phyloP scores from a whole-genome alignment of 2,797 vertebrate species.

The Amblyraja radiata region DNA sequence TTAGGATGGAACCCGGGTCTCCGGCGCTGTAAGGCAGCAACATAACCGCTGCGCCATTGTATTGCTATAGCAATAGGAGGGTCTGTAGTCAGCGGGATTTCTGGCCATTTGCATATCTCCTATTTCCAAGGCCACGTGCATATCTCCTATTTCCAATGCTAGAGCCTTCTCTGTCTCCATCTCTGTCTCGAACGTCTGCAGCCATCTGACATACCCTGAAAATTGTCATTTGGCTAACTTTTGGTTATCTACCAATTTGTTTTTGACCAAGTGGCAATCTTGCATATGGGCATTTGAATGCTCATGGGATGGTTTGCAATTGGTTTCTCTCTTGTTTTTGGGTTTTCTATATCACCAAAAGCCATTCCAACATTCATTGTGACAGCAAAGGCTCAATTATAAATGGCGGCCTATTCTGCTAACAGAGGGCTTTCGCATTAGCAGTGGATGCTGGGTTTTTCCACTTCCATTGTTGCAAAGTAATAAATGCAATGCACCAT shows the following conservation, averaged over 20 bases:
- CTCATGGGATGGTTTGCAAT: neutral
- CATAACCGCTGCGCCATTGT: too few relatives aligned
- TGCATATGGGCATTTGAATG: neutral
- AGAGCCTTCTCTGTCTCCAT: neutral
- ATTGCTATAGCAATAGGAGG: too few relatives aligned
- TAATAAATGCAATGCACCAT: too few relatives aligned
- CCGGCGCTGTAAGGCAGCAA: too few relatives aligned
- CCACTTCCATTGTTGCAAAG: neutral
- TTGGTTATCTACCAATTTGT: neutral
- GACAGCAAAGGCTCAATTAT: neutral
- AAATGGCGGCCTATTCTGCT: neutral
- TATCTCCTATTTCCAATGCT: neutral
- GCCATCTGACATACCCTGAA: too few relatives aligned
- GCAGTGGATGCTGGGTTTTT: constrained; percentile 5
- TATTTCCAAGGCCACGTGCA: neutral
- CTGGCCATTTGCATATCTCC: too few relatives aligned
- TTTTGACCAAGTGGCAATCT: neutral
- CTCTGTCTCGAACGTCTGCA: neutral
- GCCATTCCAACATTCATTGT: neutral
- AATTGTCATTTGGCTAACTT: neutral
- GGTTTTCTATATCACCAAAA: neutral
- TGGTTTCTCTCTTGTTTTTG: neutral
- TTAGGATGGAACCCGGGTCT: too few relatives aligned
- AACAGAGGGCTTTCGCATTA: neutral
- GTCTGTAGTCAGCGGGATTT: too few relatives aligned